These are phyloP conservation scores for Zeuzera pyrina DNA, from an alignment of 2,888 invertebrate genomes.

Conservation along the genomic window DNA sequence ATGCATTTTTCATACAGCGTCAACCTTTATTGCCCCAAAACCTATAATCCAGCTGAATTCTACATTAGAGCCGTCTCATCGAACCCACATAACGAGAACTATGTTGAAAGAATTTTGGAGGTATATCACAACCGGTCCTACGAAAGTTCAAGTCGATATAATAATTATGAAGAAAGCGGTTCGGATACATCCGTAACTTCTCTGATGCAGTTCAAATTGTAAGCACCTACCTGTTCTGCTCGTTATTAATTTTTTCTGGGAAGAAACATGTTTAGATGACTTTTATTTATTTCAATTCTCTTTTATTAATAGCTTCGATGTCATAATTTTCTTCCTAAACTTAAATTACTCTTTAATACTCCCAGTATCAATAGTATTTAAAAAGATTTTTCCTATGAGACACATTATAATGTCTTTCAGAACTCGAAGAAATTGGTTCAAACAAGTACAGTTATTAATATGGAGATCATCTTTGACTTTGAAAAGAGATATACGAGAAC, in stretches of 20 bases:
- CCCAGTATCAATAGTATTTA: no score
- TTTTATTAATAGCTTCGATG: no score
- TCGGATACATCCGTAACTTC: no score
- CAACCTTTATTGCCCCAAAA: constrained; percentile 77
- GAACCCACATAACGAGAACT: constrained; percentile 11
- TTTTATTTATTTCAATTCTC: not conserved
- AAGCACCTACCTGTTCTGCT: no score
- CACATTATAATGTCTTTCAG: constrained; percentile 27
- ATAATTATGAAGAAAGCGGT: no score
- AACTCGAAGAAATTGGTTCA: constrained; percentile 57
- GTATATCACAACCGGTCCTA: constrained; percentile 8
- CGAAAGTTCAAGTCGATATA: no score
- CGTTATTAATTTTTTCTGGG: no score
- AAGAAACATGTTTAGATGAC: not conserved
- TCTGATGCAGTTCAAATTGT: no score
- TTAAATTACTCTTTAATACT: no score
- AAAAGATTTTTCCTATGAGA: no score
- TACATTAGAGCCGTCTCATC: constrained; percentile 75
- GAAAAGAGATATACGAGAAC: constrained; percentile 72
- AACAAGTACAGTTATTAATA: constrained; percentile 77
- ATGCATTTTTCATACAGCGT: constrained; percentile 68
- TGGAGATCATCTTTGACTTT: constrained; percentile 77
- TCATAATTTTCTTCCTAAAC: no score
- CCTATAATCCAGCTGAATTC: constrained; percentile 90
- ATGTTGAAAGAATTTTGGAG: constrained; percentile 28